phyloP scores from a whole-genome alignment of 2,797 vertebrate species.

The Clarias fuscus region DNA sequence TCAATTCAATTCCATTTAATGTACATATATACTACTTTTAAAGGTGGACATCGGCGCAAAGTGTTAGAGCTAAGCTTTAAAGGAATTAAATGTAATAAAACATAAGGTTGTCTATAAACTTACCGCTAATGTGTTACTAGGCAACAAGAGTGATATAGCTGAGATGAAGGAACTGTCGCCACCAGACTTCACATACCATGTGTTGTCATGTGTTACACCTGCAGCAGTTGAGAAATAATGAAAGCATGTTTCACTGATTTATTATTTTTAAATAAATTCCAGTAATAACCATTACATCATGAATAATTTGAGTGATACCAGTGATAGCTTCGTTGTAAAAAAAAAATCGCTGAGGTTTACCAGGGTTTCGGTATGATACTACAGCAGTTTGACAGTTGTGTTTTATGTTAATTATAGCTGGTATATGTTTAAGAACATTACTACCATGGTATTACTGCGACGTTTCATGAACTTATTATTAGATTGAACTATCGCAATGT shows the following conservation, averaged over 20 bases:
- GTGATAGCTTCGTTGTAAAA: neutral
- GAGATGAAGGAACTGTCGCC: neutral
- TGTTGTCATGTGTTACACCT: neutral
- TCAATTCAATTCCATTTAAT: neutral
- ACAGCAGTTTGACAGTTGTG: neutral
- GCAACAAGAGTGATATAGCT: neutral
- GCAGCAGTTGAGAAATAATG: neutral
- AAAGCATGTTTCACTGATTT: neutral
- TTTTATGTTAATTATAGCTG: neutral
- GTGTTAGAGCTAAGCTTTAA: no score
- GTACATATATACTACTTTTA: neutral
- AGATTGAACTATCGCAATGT: no score
- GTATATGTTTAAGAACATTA: neutral
- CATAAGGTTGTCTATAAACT: neutral
- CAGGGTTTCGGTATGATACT: neutral
- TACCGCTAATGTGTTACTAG: neutral
- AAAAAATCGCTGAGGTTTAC: neutral
- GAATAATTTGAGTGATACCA: neutral
- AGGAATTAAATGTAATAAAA: neutral
- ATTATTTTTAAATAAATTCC: neutral
- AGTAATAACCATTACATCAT: neutral
- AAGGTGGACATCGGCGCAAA: neutral
- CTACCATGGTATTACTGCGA: neutral
- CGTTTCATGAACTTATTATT: neutral
- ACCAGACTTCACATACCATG: neutral